These are phyloP conservation scores for Perithous albicinctus DNA, from an alignment of 2,888 invertebrate genomes.

Conservation along the genomic window DNA sequence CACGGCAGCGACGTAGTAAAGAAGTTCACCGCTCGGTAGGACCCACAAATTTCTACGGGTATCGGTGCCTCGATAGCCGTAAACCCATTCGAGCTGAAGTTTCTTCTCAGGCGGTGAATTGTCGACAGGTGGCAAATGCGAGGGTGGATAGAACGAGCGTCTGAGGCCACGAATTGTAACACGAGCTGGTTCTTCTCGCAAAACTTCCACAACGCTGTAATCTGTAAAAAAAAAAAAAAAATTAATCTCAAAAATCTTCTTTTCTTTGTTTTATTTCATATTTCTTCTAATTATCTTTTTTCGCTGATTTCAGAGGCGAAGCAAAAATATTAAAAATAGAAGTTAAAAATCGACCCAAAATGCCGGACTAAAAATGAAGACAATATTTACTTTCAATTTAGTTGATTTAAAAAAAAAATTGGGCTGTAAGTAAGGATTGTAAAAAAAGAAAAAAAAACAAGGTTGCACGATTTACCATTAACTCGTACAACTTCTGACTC, in stretches of 20 bases:
- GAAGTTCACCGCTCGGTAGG: conserved; percentile 95
- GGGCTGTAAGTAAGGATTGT: too few relatives aligned
- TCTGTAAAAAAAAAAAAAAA: too few relatives aligned
- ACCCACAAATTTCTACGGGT: conserved; percentile 96
- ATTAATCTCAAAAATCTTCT: too few relatives aligned
- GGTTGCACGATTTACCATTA: conserved; percentile 87
- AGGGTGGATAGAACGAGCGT: conserved; percentile 94
- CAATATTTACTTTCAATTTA: too few relatives aligned
- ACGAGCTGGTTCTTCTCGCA: conserved; percentile 94
- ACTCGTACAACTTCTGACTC: conserved; percentile 93
- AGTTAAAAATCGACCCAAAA: too few relatives aligned
- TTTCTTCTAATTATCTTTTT: too few relatives aligned
- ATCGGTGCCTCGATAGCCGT: conserved; percentile 97
- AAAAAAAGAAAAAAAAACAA: too few relatives aligned
- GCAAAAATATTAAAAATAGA: too few relatives aligned
- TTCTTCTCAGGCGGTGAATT: conserved; percentile 95
- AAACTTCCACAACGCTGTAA: conserved; percentile 93
- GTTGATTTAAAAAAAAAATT: too few relatives aligned
- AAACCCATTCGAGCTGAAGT: conserved; percentile 97
- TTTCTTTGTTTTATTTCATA: too few relatives aligned
- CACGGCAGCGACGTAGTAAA: conserved; percentile 97
- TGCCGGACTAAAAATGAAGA: too few relatives aligned
- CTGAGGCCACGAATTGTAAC: conserved; percentile 93
- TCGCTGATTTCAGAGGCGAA: too few relatives aligned
- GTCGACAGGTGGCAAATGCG: conserved; percentile 93